Evolutionary conservation across 2,113 vertebrate species (phyloP).

Genomic region (Empidonax alnorum): DNA sequence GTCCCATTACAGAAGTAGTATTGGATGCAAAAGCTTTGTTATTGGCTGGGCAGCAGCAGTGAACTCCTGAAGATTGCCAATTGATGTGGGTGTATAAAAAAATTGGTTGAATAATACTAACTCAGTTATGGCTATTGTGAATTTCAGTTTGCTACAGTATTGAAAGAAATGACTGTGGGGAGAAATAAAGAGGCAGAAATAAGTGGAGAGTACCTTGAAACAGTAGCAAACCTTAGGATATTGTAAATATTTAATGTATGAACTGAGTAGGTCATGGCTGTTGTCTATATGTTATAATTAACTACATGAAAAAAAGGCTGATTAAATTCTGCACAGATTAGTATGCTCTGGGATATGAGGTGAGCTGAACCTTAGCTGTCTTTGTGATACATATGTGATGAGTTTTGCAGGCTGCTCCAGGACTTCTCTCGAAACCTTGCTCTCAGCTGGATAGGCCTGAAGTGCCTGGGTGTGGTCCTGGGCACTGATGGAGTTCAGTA

Average conservation of each 20-base stretch:
- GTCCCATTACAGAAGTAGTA: slow-evolving; percentile 49
- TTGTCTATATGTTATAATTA: background rate
- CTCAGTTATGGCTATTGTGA: background rate
- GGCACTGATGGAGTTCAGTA: background rate
- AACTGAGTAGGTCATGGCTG: background rate
- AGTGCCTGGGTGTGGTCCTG: background rate
- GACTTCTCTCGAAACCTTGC: background rate
- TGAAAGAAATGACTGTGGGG: background rate
- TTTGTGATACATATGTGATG: background rate
- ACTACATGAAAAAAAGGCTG: background rate
- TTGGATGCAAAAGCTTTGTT: slow-evolving; percentile 37
- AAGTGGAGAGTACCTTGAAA: slow-evolving; percentile 8
- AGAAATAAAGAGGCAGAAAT: background rate
- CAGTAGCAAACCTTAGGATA: background rate
- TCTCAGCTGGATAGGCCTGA: background rate
- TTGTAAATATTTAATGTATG: slow-evolving; percentile 15
- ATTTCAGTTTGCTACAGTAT: background rate
- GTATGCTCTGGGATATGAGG: background rate
- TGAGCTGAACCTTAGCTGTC: background rate
- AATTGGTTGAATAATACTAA: slow-evolving; percentile 1
- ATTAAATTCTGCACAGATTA: background rate
- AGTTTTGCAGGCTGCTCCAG: background rate
- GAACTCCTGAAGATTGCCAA: slow-evolving; percentile 23
- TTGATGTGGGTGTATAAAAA: slow-evolving; percentile 11
- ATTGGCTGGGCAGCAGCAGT: background rate